phyloP scores from a whole-genome alignment of 2,888 invertebrate species.

The Enchytraeus crypticus region DNA sequence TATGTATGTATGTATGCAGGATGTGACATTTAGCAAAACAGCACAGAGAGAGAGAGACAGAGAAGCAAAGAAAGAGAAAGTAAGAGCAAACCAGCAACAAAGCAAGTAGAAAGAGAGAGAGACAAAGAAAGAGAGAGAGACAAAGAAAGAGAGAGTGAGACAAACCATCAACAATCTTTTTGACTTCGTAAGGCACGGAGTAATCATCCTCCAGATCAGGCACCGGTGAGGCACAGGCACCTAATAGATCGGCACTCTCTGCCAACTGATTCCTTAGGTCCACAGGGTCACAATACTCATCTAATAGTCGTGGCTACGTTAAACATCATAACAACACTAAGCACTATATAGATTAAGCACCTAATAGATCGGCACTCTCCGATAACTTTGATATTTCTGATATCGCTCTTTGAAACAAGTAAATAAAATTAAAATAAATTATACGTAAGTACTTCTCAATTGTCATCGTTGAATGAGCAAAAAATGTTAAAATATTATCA shows the following conservation, averaged over 20 bases:
- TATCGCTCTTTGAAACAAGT: background rate
- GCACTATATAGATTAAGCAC: background rate
- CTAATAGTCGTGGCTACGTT: slow-evolving; percentile 1
- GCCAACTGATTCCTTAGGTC: background rate
- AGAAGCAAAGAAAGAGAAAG: too few species aligned
- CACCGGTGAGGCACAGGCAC: slow-evolving; percentile 1
- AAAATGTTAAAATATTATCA: too few species aligned
- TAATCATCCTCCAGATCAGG: slow-evolving; percentile 14
- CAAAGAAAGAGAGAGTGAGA: too few species aligned
- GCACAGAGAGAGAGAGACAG: too few species aligned
- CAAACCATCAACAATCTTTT: slow-evolving; percentile 13
- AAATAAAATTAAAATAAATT: too few species aligned
- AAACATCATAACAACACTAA: background rate
- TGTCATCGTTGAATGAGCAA: too few species aligned
- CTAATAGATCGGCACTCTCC: slow-evolving; percentile 3
- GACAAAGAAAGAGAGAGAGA: too few species aligned
- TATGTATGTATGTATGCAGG: too few species aligned
- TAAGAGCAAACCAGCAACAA: too few species aligned
- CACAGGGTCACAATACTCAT: slow-evolving; percentile 8
- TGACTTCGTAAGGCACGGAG: slow-evolving; percentile 16
- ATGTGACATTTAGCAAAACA: too few species aligned
- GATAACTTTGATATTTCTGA: background rate
- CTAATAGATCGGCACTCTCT: slow-evolving; percentile 4
- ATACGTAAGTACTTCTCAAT: too few species aligned
- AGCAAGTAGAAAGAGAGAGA: too few species aligned